Evolutionary conservation across 2,797 vertebrate genomes (phyloP), one percentile per base, ranked within the genome.

Genomic region (Hemibagrus guttatus): DNA sequence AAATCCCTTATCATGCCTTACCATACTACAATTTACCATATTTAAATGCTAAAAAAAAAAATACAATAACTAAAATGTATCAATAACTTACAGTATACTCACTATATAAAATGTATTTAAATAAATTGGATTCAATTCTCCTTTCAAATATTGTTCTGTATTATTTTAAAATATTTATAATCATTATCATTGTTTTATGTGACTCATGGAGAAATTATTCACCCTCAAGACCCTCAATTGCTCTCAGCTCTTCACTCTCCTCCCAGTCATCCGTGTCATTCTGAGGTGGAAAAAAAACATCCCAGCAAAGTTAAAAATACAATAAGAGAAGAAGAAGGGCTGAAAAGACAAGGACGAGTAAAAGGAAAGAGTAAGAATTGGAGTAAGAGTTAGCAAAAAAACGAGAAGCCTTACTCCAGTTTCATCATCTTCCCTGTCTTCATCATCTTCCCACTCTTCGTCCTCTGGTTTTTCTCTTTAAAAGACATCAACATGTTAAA

Each of bases 201-300:
- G 8, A 81, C 26, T 52, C 12, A 35, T 6, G 9, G 9, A 42
- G 13, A 35, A 76, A 78, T 23, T 31, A 85, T 93, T 92, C 90
- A 96, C 95, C 95, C 89, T 96, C 95, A 82, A 96, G 92, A 0
- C 95, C 95, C 90, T 96, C 95, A 17, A 96, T 96, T 91, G 94
- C 94, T 89, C 95, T 93, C 85, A 96, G 90, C 91, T 95, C 95
- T 89, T 96, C 95, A 6, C 95, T 94, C 54, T 96, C 95, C 90
- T 95, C 95, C 95, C 95, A 96, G 89, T 96, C 95, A 0, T 96
- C 95, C 3, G 93, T 92, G 0, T 96, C 95, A 28, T 95, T 95
- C 95, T 96, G 23, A 56, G 78, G 78, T 0, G 61, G 16, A 0
- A 26, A n/a, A 26, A n/a, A 12, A 26, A n/a, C 7, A 76, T 14